These are phyloP conservation scores for Coelinius sp. DNA, from an alignment of 2,888 invertebrate species.

Conservation along the genomic window DNA sequence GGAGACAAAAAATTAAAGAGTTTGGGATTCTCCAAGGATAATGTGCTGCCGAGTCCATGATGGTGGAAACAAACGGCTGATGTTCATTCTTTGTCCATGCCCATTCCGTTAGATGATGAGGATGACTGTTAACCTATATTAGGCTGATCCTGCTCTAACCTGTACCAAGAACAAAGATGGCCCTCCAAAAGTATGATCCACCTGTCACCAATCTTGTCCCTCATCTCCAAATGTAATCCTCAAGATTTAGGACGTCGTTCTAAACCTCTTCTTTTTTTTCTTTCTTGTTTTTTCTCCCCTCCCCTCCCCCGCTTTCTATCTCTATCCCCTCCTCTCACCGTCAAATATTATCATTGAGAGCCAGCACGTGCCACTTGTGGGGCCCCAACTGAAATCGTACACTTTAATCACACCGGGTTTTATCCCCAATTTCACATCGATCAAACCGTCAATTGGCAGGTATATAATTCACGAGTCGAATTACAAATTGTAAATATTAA, in stretches of 20 bases:
- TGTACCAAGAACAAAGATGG: slow-evolving; percentile 5
- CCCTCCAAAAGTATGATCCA: background rate
- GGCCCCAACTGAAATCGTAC: background rate
- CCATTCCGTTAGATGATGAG: slow-evolving; percentile 8
- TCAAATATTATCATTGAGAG: background rate
- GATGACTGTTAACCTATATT: slow-evolving; percentile 22
- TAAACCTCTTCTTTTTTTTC: too few relatives aligned
- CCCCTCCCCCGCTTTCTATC: too few relatives aligned
- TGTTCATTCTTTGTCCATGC: background rate
- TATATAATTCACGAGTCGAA: slow-evolving; percentile 16
- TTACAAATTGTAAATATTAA: slow-evolving; percentile 19
- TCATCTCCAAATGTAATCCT: background rate
- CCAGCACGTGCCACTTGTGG: background rate
- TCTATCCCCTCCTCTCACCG: too few relatives aligned
- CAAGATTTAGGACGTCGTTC: background rate
- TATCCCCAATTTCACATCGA: slow-evolving; percentile 8
- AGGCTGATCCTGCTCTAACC: slow-evolving; percentile 1
- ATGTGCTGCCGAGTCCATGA: background rate
- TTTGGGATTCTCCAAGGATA: background rate
- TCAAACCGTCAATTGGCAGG: slow-evolving; percentile 9
- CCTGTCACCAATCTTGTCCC: slow-evolving; percentile 1
- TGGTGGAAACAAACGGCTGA: background rate
- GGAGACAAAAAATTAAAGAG: background rate
- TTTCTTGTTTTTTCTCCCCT: too few relatives aligned
- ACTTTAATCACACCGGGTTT: background rate